phyloP scores from a whole-genome alignment of 30 jellyfish, hydroid and myxozoan genomes.

The Aurelia aurita complex sp. Pacific region DNA sequence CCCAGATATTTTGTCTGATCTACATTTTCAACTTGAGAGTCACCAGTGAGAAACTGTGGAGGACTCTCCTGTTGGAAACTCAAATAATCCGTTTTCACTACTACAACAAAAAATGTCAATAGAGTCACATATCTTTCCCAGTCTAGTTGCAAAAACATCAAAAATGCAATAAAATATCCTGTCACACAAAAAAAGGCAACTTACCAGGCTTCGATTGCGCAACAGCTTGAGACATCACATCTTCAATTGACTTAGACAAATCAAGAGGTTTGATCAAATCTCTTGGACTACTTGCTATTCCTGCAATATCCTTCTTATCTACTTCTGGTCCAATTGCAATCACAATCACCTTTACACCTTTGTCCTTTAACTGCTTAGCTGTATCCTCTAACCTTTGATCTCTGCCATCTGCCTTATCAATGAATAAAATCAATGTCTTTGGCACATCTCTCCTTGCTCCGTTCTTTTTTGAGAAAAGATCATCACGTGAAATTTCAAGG shows the following conservation, averaged over 20 bases:
- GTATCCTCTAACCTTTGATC: background rate
- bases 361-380: conserved; percentile 23
- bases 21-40: no score
- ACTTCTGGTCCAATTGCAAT: conserved; percentile 35
- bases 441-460: conserved; percentile 67
- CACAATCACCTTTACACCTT: conserved; percentile 42
- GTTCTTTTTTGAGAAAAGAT: conserved; percentile 24
- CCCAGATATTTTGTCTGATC: no score
- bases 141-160: no score
- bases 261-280: conserved; percentile 29
- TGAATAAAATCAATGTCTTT: conserved; percentile 69
- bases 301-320: background rate
- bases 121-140: no score
- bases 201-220: no score
- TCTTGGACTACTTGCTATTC: background rate
- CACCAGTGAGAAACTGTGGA: no score
- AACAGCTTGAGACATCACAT: no score
- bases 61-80: no score
- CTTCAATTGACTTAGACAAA: background rate
- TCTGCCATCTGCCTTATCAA: background rate
- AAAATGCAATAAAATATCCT: no score
- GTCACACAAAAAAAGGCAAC: no score
- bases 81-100: no score
- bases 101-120: no score
- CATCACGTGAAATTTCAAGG: conserved; percentile 60